A percentile compares a stretch with the other conserved stretches of the same genome.
Evolutionary conservation across 2,888 invertebrate species (phyloP).

Genomic region (Itoplectis maculator): DNA sequence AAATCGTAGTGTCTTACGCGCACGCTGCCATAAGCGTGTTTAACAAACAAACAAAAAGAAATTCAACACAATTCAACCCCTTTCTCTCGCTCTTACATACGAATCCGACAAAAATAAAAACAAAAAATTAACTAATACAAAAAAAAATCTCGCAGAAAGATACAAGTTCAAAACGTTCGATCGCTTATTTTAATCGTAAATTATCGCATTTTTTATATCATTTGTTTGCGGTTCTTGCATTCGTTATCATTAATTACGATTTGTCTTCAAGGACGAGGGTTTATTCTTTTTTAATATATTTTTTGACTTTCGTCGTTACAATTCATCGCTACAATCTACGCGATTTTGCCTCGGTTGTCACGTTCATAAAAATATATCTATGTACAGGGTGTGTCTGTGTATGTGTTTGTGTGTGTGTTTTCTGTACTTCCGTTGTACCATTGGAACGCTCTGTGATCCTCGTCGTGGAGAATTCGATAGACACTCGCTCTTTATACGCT

Average conservation of each 20-base stretch:
- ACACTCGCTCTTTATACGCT: neutral
- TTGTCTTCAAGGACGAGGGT: conserved; percentile 76
- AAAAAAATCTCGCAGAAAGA: neutral
- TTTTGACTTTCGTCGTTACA: conserved; percentile 72
- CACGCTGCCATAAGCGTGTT: conserved; percentile 3
- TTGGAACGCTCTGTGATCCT: conserved; percentile 47
- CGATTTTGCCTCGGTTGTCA: conserved; percentile 79
- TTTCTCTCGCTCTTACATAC: conserved; percentile 6
- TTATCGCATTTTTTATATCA: conserved; percentile 24
- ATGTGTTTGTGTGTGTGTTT: conserved; percentile 55
- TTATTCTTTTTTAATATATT: neutral
- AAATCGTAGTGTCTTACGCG: neutral
- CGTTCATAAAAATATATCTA: conserved; percentile 84
- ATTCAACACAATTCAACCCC: conserved; percentile 10
- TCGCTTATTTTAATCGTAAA: conserved; percentile 37
- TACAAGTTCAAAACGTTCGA: conserved; percentile 15
- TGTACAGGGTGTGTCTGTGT: conserved; percentile 63
- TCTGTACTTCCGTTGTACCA: conserved; percentile 18
- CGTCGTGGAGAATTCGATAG: neutral
- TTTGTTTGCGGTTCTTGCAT: conserved; percentile 44
- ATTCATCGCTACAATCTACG: conserved; percentile 82
- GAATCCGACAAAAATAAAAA: neutral
- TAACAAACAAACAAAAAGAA: conserved; percentile 7
- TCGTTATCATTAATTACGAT: conserved; percentile 57
- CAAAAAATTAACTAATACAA: conserved; percentile 8